Evolutionary conservation across 2,888 invertebrate species (phyloP).

Genomic region (Idaea dimidiata): DNA sequence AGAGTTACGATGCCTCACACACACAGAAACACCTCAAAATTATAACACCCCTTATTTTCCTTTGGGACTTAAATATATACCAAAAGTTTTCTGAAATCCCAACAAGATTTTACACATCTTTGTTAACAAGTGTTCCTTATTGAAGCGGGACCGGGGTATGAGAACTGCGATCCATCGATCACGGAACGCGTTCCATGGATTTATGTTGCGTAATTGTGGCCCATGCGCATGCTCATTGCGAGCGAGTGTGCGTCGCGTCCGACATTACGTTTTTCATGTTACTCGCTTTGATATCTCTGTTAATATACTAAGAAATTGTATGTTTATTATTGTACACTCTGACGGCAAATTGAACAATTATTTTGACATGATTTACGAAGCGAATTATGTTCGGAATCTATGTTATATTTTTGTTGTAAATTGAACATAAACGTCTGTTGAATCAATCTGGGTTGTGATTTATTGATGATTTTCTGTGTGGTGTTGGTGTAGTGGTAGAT

Average conservation of each 20-base stretch:
- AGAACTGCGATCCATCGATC: slow-evolving; percentile 65
- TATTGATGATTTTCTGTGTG: neutral
- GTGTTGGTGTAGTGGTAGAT: neutral
- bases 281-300: slow-evolving; percentile 62
- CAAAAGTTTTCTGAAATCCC: neutral
- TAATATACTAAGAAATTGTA: slow-evolving; percentile 50
- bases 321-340: slow-evolving; percentile 40
- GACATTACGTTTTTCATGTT: slow-evolving; percentile 59
- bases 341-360: slow-evolving; percentile 35
- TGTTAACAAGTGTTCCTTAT: slow-evolving; percentile 22
- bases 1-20: slow-evolving; percentile 48
- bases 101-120: slow-evolving; percentile 15
- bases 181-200: slow-evolving; percentile 58
- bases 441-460: neutral
- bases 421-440: neutral
- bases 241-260: slow-evolving; percentile 39
- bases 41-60: no score
- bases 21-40: no score
- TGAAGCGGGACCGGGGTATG: slow-evolving; percentile 28
- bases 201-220: slow-evolving; percentile 73
- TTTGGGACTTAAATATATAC: no score
- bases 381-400: slow-evolving; percentile 25
- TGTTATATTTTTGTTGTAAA: slow-evolving; percentile 8
- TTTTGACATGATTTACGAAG: slow-evolving; percentile 36
- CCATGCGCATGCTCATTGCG: slow-evolving; percentile 29